Evolutionary conservation across 2,797 vertebrate genomes (phyloP).

Genomic region (Leptatherina wallacei): DNA sequence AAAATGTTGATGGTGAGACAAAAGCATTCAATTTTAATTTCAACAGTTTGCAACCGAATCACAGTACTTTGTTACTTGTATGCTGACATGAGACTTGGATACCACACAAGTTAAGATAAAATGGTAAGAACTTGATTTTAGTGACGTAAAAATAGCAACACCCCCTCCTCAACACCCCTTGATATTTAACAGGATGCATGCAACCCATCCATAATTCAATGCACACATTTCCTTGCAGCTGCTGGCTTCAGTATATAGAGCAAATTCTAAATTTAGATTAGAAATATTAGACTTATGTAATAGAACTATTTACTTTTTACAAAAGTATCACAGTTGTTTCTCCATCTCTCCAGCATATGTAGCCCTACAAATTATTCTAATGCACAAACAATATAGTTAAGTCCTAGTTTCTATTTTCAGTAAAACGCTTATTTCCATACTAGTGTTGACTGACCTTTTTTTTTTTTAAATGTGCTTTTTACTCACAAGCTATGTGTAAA

Average conservation of each 20-base stretch:
- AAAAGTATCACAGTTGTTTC: background rate
- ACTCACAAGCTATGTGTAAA: background rate
- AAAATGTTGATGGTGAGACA: too few species aligned
- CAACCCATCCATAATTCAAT: background rate
- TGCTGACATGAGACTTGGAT: too few species aligned
- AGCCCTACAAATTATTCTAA: background rate
- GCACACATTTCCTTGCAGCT: background rate
- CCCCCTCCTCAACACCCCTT: background rate
- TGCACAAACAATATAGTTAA: background rate
- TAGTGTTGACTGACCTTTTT: background rate
- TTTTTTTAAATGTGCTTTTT: background rate
- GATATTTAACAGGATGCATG: background rate
- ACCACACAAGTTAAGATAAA: too few species aligned
- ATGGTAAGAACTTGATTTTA: too few species aligned
- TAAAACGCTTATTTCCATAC: background rate
- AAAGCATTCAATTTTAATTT: too few species aligned
- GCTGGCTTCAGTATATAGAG: background rate
- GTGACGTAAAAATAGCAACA: background rate
- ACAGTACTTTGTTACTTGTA: background rate
- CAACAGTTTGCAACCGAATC: too few species aligned
- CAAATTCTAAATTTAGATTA: conserved; percentile 12
- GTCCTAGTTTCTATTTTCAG: background rate
- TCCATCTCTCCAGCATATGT: background rate
- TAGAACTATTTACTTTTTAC: background rate
- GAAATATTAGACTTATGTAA: background rate